Evolutionary conservation across 1,140 invertebrate genomes (phyloP), one percentile per base, ranked within the genome.

Genomic region (Bombyx mandarina): DNA sequence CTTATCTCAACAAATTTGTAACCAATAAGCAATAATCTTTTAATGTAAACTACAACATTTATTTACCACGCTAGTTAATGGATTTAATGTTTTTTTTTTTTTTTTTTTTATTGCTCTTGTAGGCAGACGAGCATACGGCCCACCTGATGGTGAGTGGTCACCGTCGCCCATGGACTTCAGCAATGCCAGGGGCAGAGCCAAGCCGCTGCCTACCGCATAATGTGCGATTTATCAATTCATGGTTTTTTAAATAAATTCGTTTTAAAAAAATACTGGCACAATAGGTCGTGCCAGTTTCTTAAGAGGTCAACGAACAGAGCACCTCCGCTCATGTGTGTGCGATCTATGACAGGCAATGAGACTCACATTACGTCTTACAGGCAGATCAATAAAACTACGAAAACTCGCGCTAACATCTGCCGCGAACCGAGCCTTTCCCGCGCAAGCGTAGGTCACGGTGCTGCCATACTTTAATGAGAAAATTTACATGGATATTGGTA

Each of bases 321-420:
- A 35, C 2, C 26, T 35, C 26, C 26, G 2, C 26, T 35, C 26
- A 35, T 35, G 26, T 51, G 42, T 22, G 50, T 35, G n/a, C 42
- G 50, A 56, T 49, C 26, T 56, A 48, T 56, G 26, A 56, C 49
- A 42, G 54, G 54, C 42, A 56, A 56, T 56, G 54, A 56, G 49
- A 4, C 22, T 48, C 46, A 43, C 54, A 56, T 56, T 56, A 56
- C 54, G 18, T 51, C 51, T 12, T 22, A 12, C n/a, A 26, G 43
- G 45, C 54, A 56, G 54, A 56, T 56, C 54, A 56, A 56, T 56
- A 56, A 56, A 56, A 56, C 26, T 56, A 46, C 54, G 45, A 56
- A 56, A 56, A 56, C 54, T 56, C 54, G 10, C 26, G 45, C 45
- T 35, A 56, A 56, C 8, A 8, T 35, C 48, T 12, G 9, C 10